Percentiles rank a stretch among this genome's conserved stretches.
These are phyloP conservation scores for Trachemys scripta DNA, from an alignment of 2,113 vertebrate species.

Conservation along the genomic window DNA sequence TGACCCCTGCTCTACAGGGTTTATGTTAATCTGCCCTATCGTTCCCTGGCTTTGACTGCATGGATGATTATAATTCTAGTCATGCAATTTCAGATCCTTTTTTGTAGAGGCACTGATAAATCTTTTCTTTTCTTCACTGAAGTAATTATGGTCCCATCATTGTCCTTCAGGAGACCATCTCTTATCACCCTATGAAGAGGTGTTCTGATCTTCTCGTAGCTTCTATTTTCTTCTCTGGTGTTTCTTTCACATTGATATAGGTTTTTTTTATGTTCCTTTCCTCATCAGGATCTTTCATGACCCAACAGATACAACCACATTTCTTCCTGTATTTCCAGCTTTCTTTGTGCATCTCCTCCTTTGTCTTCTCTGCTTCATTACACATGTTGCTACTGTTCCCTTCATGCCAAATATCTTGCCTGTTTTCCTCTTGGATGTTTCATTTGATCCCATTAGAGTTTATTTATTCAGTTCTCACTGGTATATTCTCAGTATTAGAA, in stretches of 20 bases:
- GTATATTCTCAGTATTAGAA: neutral
- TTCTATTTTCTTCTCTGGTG: neutral
- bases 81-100: neutral
- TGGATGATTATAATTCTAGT: neutral
- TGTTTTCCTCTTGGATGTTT: neutral
- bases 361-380: constrained; percentile 36
- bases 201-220: neutral
- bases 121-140: neutral
- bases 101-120: neutral
- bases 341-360: neutral
- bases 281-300: neutral
- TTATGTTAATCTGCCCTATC: neutral
- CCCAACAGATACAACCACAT: neutral
- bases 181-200: neutral
- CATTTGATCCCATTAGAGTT: constrained; percentile 4
- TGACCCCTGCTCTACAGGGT: too few species aligned
- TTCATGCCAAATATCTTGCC: neutral
- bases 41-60: neutral
- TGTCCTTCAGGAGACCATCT: neutral
- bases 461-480: neutral
- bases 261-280: neutral
- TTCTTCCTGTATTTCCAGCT: constrained; percentile 40
- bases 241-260: neutral
- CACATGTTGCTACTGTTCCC: neutral
- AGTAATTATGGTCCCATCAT: neutral